Evolutionary conservation across 1,140 invertebrate species (phyloP), one percentile per base, ranked within the genome.

Genomic region (Heliothis subflexa): DNA sequence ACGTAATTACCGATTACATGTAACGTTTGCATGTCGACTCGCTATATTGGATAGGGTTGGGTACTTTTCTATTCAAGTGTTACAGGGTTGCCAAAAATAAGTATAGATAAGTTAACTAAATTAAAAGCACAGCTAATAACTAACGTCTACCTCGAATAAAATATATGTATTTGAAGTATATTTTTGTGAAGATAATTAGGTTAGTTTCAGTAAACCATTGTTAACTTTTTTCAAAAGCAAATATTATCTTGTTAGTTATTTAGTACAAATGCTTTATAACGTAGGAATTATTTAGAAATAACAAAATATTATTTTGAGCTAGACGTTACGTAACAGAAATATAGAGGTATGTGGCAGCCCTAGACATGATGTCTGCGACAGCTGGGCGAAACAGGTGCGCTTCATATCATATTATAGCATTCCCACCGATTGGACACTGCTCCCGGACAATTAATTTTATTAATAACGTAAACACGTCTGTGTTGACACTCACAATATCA

Each of bases 381-480:
- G 82, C 86, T 89, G 87, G 80, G 61, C 50, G 78, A 73, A 84
- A 88, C 86, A 88, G 85, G 85, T 87, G 85, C 73, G 75, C 13
- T 71, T 81, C 83, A 66, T 81, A 79, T 85, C 78, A 77, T 70
- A 70, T 64, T 62, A 75, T 76, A 64, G 59, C 21, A 76, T 55
- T 74, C 57, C 50, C 61, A 52, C 57, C 74, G 47, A 49, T 77
- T 68, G 62, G 62, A 77, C 50, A 61, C 28, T 49, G 49, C 61
- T 68, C 16, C 61, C 47, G 47, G 50, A 75, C 73, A 64, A 75
- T 75, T 64, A 61, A 64, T 50, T 64, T 75, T 64, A 62, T 61
- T 50, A 73, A 33, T 50, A 62, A 62, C 64, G 47, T 9, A 40
- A 64, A 75, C 47, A 64, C 25, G 47, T 75, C n/a, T 62, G 18